These are phyloP conservation scores for Tigriopus californicus DNA, from an alignment of 2,888 invertebrate genomes.

Conservation along the genomic window DNA sequence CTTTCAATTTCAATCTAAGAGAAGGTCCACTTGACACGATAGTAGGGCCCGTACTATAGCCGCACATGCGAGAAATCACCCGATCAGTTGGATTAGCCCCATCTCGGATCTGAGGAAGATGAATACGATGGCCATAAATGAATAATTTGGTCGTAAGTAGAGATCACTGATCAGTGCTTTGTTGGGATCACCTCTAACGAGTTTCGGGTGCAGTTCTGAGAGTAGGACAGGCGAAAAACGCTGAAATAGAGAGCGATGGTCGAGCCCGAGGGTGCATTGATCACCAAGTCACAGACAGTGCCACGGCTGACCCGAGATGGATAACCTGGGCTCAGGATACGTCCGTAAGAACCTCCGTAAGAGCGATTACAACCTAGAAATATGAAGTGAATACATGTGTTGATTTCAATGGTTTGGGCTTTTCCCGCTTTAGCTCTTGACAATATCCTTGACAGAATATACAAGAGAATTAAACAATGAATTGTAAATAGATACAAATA, in stretches of 20 bases:
- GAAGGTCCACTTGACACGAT: slow-evolving; percentile 7
- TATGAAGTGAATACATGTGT: too few species aligned
- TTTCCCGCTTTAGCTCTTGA: too few species aligned
- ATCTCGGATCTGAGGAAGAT: not conserved
- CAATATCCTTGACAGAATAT: too few species aligned
- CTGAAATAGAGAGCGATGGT: slow-evolving; percentile 9
- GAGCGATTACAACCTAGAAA: not conserved
- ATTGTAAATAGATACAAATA: too few species aligned
- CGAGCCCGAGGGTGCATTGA: not conserved
- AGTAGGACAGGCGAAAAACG: not conserved
- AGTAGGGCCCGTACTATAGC: not conserved
- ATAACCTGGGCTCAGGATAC: slow-evolving; percentile 2
- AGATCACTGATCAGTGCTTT: too few species aligned
- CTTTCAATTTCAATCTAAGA: not conserved
- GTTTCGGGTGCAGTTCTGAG: not conserved
- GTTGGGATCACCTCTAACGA: not conserved
- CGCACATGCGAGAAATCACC: not conserved
- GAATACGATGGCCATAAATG: too few species aligned
- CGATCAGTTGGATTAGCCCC: not conserved
- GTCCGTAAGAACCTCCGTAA: not conserved
- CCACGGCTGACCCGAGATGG: not conserved
- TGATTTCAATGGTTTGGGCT: too few species aligned
- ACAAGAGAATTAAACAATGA: too few species aligned
- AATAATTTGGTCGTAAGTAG: not conserved
- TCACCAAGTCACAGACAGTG: not conserved